Percentiles rank a stretch among this genome's conserved stretches.
phyloP scores from a whole-genome alignment of 2,797 vertebrate species.

The Cirrhinus mrigala region DNA sequence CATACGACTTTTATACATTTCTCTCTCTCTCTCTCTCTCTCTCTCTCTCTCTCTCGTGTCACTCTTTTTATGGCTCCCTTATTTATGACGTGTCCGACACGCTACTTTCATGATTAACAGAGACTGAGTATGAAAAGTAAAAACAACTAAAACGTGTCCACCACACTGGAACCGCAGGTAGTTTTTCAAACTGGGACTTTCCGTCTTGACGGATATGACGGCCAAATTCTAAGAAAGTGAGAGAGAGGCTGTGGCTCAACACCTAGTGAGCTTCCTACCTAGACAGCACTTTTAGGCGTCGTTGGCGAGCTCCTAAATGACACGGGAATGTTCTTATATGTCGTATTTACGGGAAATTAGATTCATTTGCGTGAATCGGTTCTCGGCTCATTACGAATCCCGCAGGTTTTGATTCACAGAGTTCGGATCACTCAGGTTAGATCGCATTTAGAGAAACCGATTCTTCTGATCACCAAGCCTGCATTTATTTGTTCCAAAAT shows the following conservation, averaged over 20 bases:
- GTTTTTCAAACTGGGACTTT: constrained; percentile 52
- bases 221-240: constrained; percentile 31
- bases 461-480: too few relatives aligned
- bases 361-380: not conserved
- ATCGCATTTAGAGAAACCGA: not conserved
- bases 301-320: not conserved
- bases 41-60: not conserved
- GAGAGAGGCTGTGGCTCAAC: not conserved
- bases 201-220: constrained; percentile 38
- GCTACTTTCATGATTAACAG: not conserved
- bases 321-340: too few relatives aligned
- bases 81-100: not conserved
- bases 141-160: not conserved
- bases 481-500: too few relatives aligned
- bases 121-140: not conserved
- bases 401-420: not conserved
- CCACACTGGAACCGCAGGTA: not conserved
- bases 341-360: not conserved
- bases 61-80: not conserved
- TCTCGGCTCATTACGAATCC: not conserved
- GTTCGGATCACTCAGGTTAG: not conserved
- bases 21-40: not conserved
- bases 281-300: not conserved
- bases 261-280: not conserved
- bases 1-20: not conserved